Conservation (phyloP, 2,797 vertebrate species). For the Pterois miles region DNA sequence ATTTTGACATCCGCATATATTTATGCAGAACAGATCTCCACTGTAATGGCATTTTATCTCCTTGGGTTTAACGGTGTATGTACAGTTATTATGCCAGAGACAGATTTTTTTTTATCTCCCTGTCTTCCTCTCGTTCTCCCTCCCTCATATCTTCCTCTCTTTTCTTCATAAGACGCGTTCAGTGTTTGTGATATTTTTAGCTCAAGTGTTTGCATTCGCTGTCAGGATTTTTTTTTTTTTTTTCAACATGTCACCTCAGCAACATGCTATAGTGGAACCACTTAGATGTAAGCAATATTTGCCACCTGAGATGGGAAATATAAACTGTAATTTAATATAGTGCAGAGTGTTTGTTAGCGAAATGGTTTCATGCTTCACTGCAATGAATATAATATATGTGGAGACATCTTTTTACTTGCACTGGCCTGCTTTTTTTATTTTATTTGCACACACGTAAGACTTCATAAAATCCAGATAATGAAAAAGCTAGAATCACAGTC, state of each 20-base stretch:
- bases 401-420: constrained; percentile 12
- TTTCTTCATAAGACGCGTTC: constrained; percentile 33
- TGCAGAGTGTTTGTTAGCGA: constrained; percentile 29
- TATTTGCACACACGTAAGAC: too few species aligned
- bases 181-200: constrained; percentile 55
- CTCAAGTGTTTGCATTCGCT: constrained; percentile 42
- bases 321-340: constrained; percentile 43
- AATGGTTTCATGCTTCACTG: constrained; percentile 24
- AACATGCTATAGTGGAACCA: constrained; percentile 31
- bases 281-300: constrained; percentile 46
- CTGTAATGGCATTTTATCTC: constrained; percentile 56
- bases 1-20: constrained; percentile 55
- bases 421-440: neutral
- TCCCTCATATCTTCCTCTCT: neutral
- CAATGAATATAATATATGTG: neutral
- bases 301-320: constrained; percentile 26
- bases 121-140: neutral
- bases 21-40: constrained; percentile 39
- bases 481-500: too few species aligned
- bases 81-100: constrained; percentile 27
- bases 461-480: neutral
- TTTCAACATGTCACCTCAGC: constrained; percentile 21
- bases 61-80: constrained; percentile 40
- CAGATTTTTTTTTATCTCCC: constrained; percentile 3
- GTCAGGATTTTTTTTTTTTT: constrained; percentile 28